Evolutionary conservation across 2,113 vertebrate genomes (phyloP).

Genomic region (Apaloderma vittatum): DNA sequence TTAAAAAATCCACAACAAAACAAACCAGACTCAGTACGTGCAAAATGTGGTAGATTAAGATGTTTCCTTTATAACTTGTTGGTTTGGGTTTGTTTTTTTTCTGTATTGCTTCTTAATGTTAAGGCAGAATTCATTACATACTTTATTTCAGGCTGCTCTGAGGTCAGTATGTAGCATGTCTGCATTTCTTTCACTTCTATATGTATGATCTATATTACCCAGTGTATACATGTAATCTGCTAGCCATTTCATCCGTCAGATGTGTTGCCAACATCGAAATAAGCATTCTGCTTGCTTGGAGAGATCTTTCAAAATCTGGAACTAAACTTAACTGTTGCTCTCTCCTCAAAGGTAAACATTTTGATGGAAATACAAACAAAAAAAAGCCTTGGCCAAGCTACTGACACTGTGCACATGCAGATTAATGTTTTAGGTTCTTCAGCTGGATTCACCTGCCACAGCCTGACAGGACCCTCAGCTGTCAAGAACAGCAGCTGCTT

Average conservation of each 20-base stretch:
- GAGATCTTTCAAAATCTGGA: background rate
- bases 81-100: background rate
- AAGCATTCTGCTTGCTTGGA: background rate
- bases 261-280: background rate
- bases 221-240: background rate
- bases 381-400: background rate
- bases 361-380: background rate
- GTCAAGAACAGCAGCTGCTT: background rate
- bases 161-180: background rate
- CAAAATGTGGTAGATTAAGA: background rate
- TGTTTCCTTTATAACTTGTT: background rate
- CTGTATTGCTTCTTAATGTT: background rate
- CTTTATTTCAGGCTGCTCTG: background rate
- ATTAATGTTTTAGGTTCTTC: background rate
- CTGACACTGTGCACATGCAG: background rate
- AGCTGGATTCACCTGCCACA: background rate
- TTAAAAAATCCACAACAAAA: background rate
- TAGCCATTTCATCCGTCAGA: background rate
- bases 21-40: background rate
- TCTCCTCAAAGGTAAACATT: background rate
- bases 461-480: background rate
- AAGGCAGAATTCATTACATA: background rate
- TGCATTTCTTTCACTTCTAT: background rate
- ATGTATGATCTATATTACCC: too few species aligned
- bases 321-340: background rate